Evolutionary conservation across 23 tunicate species (phyloP).

Genomic region (Corella eumyota): DNA sequence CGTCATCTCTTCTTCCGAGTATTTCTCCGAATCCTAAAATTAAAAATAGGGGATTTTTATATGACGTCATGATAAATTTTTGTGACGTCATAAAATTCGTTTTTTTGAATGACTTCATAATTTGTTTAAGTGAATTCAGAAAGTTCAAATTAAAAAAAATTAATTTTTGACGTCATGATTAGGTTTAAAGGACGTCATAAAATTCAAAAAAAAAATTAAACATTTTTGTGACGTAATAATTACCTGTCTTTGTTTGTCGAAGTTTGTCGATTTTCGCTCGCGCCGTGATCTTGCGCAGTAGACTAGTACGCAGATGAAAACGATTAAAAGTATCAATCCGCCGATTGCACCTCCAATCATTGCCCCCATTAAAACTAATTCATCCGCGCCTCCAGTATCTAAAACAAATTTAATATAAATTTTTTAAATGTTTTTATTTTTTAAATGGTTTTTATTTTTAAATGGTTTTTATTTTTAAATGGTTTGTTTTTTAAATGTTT

Average conservation of each 20-base stretch:
- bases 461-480: background rate
- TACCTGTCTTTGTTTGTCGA: conserved; percentile 15
- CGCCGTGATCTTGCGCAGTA: conserved; percentile 37
- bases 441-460: too few relatives aligned
- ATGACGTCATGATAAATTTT: background rate
- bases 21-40: background rate
- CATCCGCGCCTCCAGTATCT: conserved; percentile 13
- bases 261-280: conserved; percentile 67
- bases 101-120: too few relatives aligned
- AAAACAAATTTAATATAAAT: too few relatives aligned
- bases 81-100: background rate
- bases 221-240: too few relatives aligned
- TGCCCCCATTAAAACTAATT: conserved; percentile 9
- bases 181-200: too few relatives aligned
- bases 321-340: conserved; percentile 16
- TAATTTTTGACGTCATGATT: too few relatives aligned
- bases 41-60: background rate
- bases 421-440: too few relatives aligned
- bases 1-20: conserved; percentile 14
- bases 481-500: too few relatives aligned
- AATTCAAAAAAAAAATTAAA: too few relatives aligned
- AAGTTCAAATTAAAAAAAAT: too few relatives aligned
- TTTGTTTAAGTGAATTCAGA: too few relatives aligned
- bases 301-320: conserved; percentile 14
- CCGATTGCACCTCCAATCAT: conserved; percentile 37